phyloP scores from a whole-genome alignment of 2,113 vertebrate species.

The Sturnus vulgaris region DNA sequence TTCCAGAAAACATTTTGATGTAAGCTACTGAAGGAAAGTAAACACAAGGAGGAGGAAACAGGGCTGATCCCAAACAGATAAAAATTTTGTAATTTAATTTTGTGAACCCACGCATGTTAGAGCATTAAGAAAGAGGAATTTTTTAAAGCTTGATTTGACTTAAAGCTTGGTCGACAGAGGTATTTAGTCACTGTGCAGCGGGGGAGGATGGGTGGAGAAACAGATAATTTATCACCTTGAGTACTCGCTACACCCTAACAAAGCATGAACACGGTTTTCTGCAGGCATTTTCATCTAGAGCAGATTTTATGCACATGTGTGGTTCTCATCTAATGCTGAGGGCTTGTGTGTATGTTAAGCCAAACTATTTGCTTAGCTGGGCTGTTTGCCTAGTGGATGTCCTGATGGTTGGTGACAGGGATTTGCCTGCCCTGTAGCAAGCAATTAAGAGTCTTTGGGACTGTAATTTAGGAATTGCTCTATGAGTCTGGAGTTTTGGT shows the following conservation, averaged over 20 bases:
- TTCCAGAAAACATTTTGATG: conserved; percentile 88
- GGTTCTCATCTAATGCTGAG: conserved; percentile 21
- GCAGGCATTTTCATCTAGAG: neutral
- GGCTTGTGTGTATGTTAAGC: neutral
- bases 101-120: conserved; percentile 69
- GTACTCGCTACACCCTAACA: conserved; percentile 2
- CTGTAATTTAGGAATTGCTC: neutral
- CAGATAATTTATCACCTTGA: conserved; percentile 35
- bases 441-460: neutral
- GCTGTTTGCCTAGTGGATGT: conserved; percentile 33
- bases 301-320: conserved; percentile 32
- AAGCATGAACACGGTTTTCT: conserved; percentile 39
- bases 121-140: conserved; percentile 73
- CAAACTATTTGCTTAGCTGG: conserved; percentile 47
- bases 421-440: neutral
- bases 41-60: conserved; percentile 82
- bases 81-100: conserved; percentile 86
- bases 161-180: neutral
- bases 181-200: conserved; percentile 49
- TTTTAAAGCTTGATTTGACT: conserved; percentile 71
- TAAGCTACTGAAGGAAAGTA: conserved; percentile 83
- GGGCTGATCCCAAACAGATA: conserved; percentile 79
- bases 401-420: conserved; percentile 21
- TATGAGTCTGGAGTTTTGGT: neutral
- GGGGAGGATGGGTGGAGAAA: neutral